Base-by-base conservation (phyloP, 2,888 invertebrate genomes). In the Celastrina argiolus region DNA sequence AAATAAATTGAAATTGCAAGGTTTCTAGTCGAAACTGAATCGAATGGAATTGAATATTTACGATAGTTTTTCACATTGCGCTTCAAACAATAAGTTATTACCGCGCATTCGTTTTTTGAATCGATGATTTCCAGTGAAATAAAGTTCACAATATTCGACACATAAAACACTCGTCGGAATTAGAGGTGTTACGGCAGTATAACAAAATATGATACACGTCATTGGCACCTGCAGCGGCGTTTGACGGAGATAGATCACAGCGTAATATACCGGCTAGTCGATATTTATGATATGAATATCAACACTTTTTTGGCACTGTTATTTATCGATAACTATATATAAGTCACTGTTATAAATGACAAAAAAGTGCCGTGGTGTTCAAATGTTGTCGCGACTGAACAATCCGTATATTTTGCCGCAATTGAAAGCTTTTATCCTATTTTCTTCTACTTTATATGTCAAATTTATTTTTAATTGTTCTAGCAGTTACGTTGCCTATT, bases 231-330 rank as follows among this genome's bases (percentile, higher is more conserved):
- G 77, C 74, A 70, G 16, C 70, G 71, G 71, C 69, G 70, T 61
- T 65, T 71, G 77, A 74, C 76, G 68, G 72, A 76, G 78, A 78
- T 74, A 74, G 73, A 77, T 77, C 71, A 71, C 66, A 68, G 74
- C 71, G 74, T 76, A 75, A 75, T 75, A 74, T 70, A 69, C 66
- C 66, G 59, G 36, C 16, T 14, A 14, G 1, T 56, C 10, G 28
- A 14, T 56, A 26, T 22, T 26, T 56, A 8, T 8, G 8, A 8
- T 31, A 59, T 45, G 18, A 45, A 45, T 45, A 45, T 45, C 10
- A 31, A 31, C 31, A 31, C 31, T 31, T 31, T 31, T 31, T 31
- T 31, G 31, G 31, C 31, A 31, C 31, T 31, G 7, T 2, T 5
- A 31, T 31, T 31, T n/a, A n/a, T n/a, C n/a, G n/a, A n/a, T n/a